Conservation (phyloP, 2,113 vertebrate genomes). For the Pterocles orientalis region DNA sequence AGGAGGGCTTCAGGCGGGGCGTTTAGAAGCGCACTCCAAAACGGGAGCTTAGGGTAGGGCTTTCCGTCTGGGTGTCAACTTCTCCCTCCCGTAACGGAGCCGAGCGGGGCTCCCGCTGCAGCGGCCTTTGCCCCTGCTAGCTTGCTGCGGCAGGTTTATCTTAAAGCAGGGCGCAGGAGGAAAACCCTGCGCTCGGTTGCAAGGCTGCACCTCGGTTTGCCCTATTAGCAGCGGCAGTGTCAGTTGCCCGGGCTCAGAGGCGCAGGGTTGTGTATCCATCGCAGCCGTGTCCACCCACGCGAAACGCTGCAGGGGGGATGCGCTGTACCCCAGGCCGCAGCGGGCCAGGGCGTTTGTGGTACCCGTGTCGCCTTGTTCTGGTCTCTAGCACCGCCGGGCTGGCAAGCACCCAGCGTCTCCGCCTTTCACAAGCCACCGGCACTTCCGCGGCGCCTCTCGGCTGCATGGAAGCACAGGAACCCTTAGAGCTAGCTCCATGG, state of each 20-base stretch:
- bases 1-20: no score
- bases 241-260: not conserved
- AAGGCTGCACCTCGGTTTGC: not conserved
- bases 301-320: not conserved
- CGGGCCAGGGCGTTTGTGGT: not conserved
- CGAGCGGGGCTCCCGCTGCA: not conserved
- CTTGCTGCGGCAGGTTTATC: not conserved
- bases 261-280: not conserved
- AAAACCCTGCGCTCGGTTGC: not conserved
- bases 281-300: not conserved
- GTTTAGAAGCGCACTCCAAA: not conserved
- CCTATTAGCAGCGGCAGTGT: not conserved
- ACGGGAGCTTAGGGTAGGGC: not conserved
- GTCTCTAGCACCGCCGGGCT: constrained; percentile 62
- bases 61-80: not conserved
- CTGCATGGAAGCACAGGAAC: not conserved
- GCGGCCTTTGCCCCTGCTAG: not conserved
- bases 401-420: not conserved
- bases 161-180: not conserved
- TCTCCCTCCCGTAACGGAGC: not conserved
- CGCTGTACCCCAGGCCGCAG: not conserved
- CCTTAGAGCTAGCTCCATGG: not conserved
- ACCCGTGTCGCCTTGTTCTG: no score
- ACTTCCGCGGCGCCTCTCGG: not conserved
- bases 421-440: not conserved